These are phyloP conservation scores for Phalangium opilio DNA, from an alignment of 2,888 invertebrate genomes.

Conservation along the genomic window DNA sequence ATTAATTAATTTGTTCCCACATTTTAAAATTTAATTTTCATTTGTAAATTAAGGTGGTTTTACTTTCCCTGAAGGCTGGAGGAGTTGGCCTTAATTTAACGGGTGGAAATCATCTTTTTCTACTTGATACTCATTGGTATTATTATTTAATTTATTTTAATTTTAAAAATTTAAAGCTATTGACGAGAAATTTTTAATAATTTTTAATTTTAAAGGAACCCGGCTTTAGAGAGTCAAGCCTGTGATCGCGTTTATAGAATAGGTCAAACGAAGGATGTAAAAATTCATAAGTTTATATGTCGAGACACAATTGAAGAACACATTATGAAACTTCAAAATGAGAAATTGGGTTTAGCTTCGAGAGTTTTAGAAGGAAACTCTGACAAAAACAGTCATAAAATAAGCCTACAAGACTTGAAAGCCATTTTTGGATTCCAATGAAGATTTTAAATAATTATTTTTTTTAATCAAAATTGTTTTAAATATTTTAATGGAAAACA, in stretches of 20 bases:
- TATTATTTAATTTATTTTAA: too few relatives aligned
- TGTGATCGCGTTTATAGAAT: slow-evolving; percentile 84
- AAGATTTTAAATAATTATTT: slow-evolving; percentile 1
- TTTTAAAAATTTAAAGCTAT: too few relatives aligned
- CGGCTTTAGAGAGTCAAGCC: slow-evolving; percentile 84
- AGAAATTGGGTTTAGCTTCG: slow-evolving; percentile 58
- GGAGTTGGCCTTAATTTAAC: slow-evolving; percentile 86
- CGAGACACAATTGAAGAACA: slow-evolving; percentile 74
- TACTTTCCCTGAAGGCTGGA: slow-evolving; percentile 80
- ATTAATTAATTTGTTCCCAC: background rate
- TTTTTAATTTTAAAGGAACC: slow-evolving; percentile 43
- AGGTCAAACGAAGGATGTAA: slow-evolving; percentile 66
- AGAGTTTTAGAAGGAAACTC: slow-evolving; percentile 52
- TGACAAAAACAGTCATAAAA: slow-evolving; percentile 47
- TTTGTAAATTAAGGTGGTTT: slow-evolving; percentile 42
- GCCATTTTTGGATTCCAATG: slow-evolving; percentile 29
- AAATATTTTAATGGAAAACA: background rate
- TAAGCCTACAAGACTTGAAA: slow-evolving; percentile 58
- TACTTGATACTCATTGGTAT: slow-evolving; percentile 80
- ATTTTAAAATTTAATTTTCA: too few relatives aligned
- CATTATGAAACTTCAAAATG: slow-evolving; percentile 61
- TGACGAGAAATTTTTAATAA: too few relatives aligned
- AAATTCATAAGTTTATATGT: slow-evolving; percentile 70
- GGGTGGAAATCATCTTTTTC: slow-evolving; percentile 77
- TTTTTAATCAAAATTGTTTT: background rate